Evolutionary conservation across 1,140 invertebrate species (phyloP), one percentile per base, ranked within the genome.

Genomic region (Semibalanus balanoides): DNA sequence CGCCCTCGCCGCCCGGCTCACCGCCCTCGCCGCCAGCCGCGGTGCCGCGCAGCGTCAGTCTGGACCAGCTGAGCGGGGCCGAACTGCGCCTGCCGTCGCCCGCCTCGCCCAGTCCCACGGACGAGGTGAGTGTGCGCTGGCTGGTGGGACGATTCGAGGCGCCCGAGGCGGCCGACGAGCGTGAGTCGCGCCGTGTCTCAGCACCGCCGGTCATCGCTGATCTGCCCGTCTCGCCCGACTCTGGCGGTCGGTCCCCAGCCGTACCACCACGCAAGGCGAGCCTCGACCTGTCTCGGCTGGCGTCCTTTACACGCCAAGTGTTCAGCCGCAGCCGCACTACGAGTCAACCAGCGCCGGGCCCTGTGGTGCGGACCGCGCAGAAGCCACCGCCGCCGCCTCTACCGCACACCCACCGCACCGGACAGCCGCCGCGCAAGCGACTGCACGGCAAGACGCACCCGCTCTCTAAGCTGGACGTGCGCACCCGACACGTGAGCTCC

Each of bases 371-470:
- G 7, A 64, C 51, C 14, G 51, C 51, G 9, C 51, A 64, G 51
- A 64, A 25, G 51, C 14, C 51, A 25, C 14, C 14, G 51, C 51
- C 51, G 51, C 51, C 51, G 51, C 51, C 51, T 1, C 51, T 64
- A 19, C 9, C 51, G 51, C 51, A 22, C 14, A 1, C 51, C 7
- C 51, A 64, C 22, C 22, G 51, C 51, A 19, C 51, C 14, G 22
- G 14, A 7, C 51, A 25, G 51, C 51, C 51, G 51, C 22, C 11
- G 11, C 51, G 51, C 51, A 11, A 25, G 51, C 51, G 51, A 1
- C 51, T 64, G 51, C 51, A 64, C 51, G 51, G 51, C 51, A 64
- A 64, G 51, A 64, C 51, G 51, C 51, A 64, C 51, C 51, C 51
- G 51, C 51, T 64, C 22, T 14, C 51, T 19, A 64, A 64, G 51